Base-by-base conservation (phyloP, 37 sponge, comb jelly and placozoan genomes). In the Axinella damicornis region DNA sequence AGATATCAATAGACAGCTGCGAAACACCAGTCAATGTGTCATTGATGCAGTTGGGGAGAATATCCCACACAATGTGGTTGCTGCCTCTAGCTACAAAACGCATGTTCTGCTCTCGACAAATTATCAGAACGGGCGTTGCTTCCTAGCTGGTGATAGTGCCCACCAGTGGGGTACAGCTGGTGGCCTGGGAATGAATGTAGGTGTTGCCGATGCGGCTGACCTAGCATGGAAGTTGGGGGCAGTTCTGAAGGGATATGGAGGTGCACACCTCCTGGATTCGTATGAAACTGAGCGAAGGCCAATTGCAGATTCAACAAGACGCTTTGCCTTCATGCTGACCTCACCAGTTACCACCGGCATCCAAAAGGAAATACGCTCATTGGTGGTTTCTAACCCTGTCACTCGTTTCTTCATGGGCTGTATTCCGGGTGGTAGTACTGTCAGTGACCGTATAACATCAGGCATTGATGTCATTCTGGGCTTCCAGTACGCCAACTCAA, bases 111-210 rank as follows among this genome's bases (percentile, higher is more conserved):
- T 91, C 9, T 56, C 89, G 2, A 87, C 89, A 0, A 84, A 90
- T 65, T 91, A 82, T 60, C 78, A 82, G 27, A 86, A 81, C 19
- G 95, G 91, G 17, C 80, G 81, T 9, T 78, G 85, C 53, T 73
- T 94, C 52, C 71, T 94, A 5, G 87, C 85, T 61, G 95, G 95
- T 14, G 95, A 94, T 72, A 84, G 91, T 35, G 91, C 89, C 28
- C 91, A 94, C 66, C 85, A 85, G 69, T 94, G 95, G 95, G 21
- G 88, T 11, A 91, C 95, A 31, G 91, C 83, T 70, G 95, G 91
- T 27, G 95, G 95, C 13, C 71, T 90, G 30, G 95, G 95, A 18
- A 25, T 94, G 86, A 94, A 94, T 58, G 91, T 91, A 0, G 95
- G 95, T 32, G 37, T 90, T 55, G 65, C 65, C 13, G 95, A 94